Conservation (phyloP, 2,888 invertebrate species). For the Leucophenga montana region DNA sequence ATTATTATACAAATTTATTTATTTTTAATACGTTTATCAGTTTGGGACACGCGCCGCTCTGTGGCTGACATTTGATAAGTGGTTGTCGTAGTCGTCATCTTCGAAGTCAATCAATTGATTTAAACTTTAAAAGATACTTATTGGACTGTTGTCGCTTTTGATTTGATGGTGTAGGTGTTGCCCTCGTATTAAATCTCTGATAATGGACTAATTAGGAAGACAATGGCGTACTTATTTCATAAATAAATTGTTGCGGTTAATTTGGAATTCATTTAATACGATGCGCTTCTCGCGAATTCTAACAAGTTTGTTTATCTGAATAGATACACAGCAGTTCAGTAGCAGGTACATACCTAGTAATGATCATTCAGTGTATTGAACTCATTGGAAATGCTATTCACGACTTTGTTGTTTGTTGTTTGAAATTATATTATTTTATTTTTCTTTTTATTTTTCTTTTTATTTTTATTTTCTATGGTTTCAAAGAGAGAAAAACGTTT, state of each 20-base stretch:
- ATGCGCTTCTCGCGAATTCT: background rate
- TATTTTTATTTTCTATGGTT: background rate
- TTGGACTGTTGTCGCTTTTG: too few species aligned
- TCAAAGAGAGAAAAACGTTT: background rate
- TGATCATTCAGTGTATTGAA: background rate
- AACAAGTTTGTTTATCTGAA: background rate
- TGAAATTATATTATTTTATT: background rate
- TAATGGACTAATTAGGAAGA: too few species aligned
- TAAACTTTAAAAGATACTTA: too few species aligned
- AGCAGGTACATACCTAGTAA: background rate
- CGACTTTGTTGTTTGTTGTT: conserved; percentile 6
- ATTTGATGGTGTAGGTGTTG: too few species aligned
- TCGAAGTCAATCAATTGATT: background rate
- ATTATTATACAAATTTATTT: too few species aligned
- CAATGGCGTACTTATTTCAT: background rate
- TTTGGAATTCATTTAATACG: conserved; percentile 3
- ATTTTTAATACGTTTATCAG: too few species aligned
- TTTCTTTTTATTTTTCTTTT: background rate
- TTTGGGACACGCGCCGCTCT: too few species aligned
- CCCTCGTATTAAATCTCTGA: too few species aligned
- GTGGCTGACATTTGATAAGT: too few species aligned
- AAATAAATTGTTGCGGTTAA: conserved; percentile 13
- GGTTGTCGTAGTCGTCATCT: too few species aligned
- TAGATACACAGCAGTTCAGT: too few species aligned
- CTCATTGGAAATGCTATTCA: conserved; percentile 2